These are phyloP conservation scores for Plebejus anna DNA, from an alignment of 2,888 invertebrate species.

Conservation along the genomic window DNA sequence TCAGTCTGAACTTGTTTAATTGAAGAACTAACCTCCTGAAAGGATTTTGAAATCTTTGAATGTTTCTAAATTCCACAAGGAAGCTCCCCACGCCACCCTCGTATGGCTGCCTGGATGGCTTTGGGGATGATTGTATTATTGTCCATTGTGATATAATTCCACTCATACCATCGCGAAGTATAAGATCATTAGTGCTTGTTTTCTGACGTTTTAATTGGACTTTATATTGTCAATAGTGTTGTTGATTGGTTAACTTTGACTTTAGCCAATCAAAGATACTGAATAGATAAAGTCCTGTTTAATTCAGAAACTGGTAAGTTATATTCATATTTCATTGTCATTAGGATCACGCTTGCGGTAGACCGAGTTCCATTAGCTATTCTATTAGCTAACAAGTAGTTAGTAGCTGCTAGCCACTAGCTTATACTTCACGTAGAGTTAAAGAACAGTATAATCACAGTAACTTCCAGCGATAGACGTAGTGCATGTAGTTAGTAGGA, in stretches of 20 bases:
- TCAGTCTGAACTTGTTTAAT: not conserved
- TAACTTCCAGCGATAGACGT: constrained; percentile 62
- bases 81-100: constrained; percentile 27
- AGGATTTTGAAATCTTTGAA: not conserved
- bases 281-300: not conserved
- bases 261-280: not conserved
- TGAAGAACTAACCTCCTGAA: not conserved
- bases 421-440: constrained; percentile 21
- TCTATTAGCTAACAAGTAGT: no score
- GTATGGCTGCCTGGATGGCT: constrained; percentile 43
- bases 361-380: not conserved
- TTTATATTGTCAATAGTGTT: not conserved
- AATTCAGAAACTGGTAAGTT: not conserved
- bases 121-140: constrained; percentile 5
- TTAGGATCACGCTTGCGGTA: not conserved
- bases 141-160: constrained; percentile 18
- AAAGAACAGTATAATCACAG: constrained; percentile 55
- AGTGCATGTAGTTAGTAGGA: constrained; percentile 28
- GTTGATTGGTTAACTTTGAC: not conserved
- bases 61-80: not conserved
- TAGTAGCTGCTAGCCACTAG: not conserved
- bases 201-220: not conserved
- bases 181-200: not conserved
- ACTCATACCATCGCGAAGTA: not conserved
- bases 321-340: not conserved